A percentile compares a stretch with the other conserved stretches of the same genome.
These are phyloP conservation scores for Drosophila subobscura DNA, from an alignment of 1,140 invertebrate genomes.

Conservation along the genomic window DNA sequence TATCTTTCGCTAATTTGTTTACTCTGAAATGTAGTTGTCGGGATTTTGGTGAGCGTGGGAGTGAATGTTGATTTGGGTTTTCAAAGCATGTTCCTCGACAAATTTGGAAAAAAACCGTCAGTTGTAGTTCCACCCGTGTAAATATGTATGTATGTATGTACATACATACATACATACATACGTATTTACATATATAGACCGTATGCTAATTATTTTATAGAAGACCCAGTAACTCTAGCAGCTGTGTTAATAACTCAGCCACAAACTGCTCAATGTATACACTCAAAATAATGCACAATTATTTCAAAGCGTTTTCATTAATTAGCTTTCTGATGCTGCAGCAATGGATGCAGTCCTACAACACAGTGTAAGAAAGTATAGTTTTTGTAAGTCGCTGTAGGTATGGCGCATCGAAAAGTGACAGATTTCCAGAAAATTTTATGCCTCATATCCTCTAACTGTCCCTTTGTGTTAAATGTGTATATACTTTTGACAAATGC, in stretches of 20 bases:
- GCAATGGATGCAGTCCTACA: neutral
- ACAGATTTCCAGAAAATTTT: no score
- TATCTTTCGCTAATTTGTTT: constrained; percentile 72
- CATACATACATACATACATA: no score
- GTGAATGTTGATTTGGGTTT: constrained; percentile 58
- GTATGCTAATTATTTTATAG: constrained; percentile 75
- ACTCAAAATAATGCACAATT: constrained; percentile 82
- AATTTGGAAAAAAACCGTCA: constrained; percentile 13
- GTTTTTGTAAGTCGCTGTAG: no score
- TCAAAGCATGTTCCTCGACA: constrained; percentile 45
- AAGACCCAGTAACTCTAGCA: constrained; percentile 46
- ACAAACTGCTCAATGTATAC: constrained; percentile 81
- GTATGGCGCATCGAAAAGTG: no score
- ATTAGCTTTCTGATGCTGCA: constrained; percentile 58
- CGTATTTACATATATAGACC: neutral
- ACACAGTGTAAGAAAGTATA: no score
- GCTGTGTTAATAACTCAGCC: constrained; percentile 80
- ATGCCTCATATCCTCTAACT: no score
- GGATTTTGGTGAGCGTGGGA: constrained; percentile 33
- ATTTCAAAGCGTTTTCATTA: constrained; percentile 81
- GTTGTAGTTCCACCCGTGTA: neutral
- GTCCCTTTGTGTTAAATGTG: no score
- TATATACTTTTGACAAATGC: no score
- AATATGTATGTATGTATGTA: no score
- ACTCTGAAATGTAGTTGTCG: constrained; percentile 75